phyloP scores from a whole-genome alignment of 2,113 vertebrate genomes.

The Cyphomyrus plagiostoma region DNA sequence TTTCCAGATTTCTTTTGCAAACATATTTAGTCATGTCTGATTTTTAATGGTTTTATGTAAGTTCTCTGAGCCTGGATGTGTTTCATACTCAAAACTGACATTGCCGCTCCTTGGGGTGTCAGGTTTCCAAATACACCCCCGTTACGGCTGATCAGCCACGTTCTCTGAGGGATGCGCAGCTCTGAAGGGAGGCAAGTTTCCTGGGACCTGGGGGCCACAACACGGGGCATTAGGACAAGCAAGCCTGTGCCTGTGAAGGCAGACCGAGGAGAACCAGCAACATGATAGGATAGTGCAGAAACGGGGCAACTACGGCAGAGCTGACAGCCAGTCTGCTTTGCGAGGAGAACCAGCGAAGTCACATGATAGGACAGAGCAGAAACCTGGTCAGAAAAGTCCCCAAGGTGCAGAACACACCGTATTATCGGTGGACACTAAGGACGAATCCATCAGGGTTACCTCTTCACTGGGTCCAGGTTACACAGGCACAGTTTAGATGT shows the following conservation, averaged over 20 bases:
- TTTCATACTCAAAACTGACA: slow-evolving; percentile 9
- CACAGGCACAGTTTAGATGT: background rate
- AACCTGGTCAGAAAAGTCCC: background rate
- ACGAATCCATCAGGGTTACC: background rate
- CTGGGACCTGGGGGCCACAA: slow-evolving; percentile 37
- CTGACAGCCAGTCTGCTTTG: background rate
- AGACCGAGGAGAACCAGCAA: background rate
- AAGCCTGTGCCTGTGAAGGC: background rate
- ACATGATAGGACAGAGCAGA: background rate
- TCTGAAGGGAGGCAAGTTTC: slow-evolving; percentile 39
- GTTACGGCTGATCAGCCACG: slow-evolving; percentile 29
- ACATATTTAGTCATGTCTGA: slow-evolving; percentile 7
- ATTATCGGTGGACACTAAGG: background rate
- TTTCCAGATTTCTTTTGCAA: slow-evolving; percentile 5
- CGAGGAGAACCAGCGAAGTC: background rate
- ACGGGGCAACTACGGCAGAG: background rate
- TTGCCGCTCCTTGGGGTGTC: background rate
- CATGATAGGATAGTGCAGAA: background rate
- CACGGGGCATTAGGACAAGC: slow-evolving; percentile 29
- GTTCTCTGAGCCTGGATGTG: background rate
- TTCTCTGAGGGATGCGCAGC: slow-evolving; percentile 45
- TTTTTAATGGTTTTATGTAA: background rate
- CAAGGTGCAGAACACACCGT: background rate
- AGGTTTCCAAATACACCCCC: slow-evolving; percentile 6
- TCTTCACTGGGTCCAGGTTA: background rate